phyloP scores from a whole-genome alignment of 1,140 invertebrate genomes.

The Heliothis virescens region DNA sequence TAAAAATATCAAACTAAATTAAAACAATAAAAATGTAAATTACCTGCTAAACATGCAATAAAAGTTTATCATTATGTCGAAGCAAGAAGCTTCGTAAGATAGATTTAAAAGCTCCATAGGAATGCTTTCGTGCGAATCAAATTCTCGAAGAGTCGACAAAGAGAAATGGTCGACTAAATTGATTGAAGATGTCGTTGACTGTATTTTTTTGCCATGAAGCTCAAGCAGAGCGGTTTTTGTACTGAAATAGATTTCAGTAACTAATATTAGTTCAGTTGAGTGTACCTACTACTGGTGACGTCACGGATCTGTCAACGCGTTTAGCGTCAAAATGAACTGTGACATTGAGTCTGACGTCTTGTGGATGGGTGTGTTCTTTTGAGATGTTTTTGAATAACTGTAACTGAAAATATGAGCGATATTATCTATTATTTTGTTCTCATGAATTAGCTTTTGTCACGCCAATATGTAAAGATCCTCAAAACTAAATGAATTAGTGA shows the following conservation, averaged over 20 bases:
- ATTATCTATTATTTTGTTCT: too few relatives aligned
- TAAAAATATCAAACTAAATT: too few relatives aligned
- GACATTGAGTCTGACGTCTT: background rate
- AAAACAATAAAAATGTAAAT: too few relatives aligned
- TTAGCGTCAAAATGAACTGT: background rate
- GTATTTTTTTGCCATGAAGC: background rate
- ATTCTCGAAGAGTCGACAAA: background rate
- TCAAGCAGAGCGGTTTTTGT: background rate
- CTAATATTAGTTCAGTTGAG: conserved; percentile 1
- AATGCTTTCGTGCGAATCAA: conserved; percentile 8
- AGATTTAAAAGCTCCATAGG: background rate
- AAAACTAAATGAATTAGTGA: conserved; percentile 24
- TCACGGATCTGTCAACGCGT: background rate
- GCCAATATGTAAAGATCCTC: background rate
- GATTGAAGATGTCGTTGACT: conserved; percentile 37
- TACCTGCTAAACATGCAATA: too few relatives aligned
- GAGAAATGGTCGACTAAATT: conserved; percentile 8
- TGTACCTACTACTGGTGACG: background rate
- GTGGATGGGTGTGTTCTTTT: background rate
- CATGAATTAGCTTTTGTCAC: too few relatives aligned
- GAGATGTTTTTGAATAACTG: too few relatives aligned
- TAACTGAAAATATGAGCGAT: too few relatives aligned
- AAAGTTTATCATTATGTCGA: too few relatives aligned
- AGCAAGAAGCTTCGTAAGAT: background rate
- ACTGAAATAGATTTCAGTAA: conserved; percentile 2